These are phyloP conservation scores for Dryococelus australis DNA, from an alignment of 2,888 invertebrate species.

Conservation along the genomic window DNA sequence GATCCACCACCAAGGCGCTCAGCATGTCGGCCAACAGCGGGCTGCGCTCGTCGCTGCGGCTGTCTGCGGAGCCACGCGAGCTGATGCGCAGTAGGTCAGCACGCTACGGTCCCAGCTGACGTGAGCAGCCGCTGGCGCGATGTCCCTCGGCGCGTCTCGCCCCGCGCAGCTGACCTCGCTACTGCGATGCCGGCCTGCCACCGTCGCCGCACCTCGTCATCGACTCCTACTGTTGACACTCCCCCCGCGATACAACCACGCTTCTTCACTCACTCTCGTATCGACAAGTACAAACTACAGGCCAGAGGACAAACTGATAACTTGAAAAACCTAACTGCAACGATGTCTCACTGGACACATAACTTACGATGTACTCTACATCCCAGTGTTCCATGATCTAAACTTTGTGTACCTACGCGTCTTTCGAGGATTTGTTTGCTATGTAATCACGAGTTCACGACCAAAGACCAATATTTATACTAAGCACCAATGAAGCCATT, in stretches of 20 bases:
- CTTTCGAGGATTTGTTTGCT: no score
- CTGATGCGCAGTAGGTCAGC: neutral
- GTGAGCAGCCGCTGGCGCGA: neutral
- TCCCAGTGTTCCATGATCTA: no score
- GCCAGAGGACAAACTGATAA: no score
- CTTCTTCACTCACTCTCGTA: no score
- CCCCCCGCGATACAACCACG: neutral
- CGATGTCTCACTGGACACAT: no score
- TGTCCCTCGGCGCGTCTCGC: neutral
- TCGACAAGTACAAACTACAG: no score
- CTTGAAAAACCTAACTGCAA: no score
- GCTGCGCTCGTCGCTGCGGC: neutral
- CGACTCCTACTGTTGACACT: neutral
- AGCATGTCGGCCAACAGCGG: constrained; percentile 55
- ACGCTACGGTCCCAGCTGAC: neutral
- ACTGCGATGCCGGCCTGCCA: neutral
- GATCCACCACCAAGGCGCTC: constrained; percentile 58
- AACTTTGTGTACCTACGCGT: no score
- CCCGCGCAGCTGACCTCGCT: neutral
- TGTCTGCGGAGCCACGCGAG: neutral
- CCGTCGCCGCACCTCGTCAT: neutral
- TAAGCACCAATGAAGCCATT: no score
- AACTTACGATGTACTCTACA: no score
- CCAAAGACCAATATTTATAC: no score
- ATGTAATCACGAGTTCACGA: no score